phyloP scores from a whole-genome alignment of 1,140 invertebrate species.

The Probaryconus sp. region DNA sequence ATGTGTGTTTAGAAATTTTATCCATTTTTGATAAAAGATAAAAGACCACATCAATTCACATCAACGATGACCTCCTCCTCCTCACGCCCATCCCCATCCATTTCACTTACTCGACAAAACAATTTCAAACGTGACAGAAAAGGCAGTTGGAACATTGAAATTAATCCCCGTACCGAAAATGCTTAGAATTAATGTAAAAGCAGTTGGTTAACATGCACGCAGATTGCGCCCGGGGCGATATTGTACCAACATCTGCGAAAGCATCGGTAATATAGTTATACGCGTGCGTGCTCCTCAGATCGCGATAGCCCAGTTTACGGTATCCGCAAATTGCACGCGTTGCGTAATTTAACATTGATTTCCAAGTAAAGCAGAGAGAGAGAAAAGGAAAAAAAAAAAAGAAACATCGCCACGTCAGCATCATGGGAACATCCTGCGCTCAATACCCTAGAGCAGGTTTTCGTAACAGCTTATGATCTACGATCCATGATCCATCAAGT shows the following conservation, averaged over 20 bases:
- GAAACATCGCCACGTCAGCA: slow-evolving; percentile 57
- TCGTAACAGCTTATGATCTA: slow-evolving; percentile 66
- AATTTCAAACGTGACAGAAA: too few species aligned
- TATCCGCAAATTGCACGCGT: slow-evolving; percentile 60
- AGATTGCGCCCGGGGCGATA: too few species aligned
- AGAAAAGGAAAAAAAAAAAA: slow-evolving; percentile 58
- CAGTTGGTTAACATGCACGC: not conserved
- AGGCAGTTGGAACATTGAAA: too few species aligned
- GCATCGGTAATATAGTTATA: slow-evolving; percentile 30
- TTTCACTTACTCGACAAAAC: too few species aligned
- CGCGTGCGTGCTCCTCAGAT: slow-evolving; percentile 15
- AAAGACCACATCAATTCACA: too few species aligned
- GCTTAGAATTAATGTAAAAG: too few species aligned
- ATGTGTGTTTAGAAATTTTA: too few species aligned
- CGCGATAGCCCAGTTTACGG: slow-evolving; percentile 64
- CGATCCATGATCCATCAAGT: slow-evolving; percentile 70
- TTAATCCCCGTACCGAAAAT: too few species aligned
- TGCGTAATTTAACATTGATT: slow-evolving; percentile 68
- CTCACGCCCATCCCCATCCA: too few species aligned
- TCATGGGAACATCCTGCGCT: slow-evolving; percentile 69
- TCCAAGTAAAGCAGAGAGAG: slow-evolving; percentile 38
- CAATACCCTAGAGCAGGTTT: slow-evolving; percentile 63
- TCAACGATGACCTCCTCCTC: too few species aligned
- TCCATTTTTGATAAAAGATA: too few species aligned
- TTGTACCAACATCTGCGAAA: slow-evolving; percentile 36